A percentile compares a stretch with the other conserved stretches of the same genome.
Evolutionary conservation across 1,140 invertebrate genomes (phyloP).

Genomic region (Colletes gigas): DNA sequence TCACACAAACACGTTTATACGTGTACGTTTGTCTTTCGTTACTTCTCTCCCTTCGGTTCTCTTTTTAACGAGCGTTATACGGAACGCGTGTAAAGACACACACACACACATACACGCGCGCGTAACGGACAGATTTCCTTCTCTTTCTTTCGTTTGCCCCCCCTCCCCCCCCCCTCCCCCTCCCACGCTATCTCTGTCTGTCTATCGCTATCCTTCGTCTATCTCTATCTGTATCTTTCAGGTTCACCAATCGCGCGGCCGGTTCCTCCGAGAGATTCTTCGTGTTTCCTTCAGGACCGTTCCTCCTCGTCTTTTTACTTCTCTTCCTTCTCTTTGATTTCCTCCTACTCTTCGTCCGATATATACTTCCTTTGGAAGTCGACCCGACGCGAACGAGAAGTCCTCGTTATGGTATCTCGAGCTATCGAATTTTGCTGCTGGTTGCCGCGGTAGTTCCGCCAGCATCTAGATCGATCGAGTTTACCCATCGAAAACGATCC

Average conservation of each 20-base stretch:
- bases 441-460: constrained; percentile 27
- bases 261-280: constrained; percentile 40
- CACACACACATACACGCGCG: constrained; percentile 32
- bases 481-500: neutral
- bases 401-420: constrained; percentile 54
- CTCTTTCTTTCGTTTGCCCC: neutral
- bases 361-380: constrained; percentile 41
- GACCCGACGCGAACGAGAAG: constrained; percentile 45
- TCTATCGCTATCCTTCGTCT: constrained; percentile 33
- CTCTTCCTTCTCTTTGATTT: constrained; percentile 30
- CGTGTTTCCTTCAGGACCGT: constrained; percentile 46
- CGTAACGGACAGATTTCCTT: constrained; percentile 15
- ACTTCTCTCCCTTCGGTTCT: constrained; percentile 2
- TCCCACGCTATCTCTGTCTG: neutral
- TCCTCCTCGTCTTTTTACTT: constrained; percentile 27
- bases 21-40: constrained; percentile 21
- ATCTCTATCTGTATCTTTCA: constrained; percentile 38
- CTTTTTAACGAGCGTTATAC: constrained; percentile 22
- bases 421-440: constrained; percentile 43
- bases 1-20: constrained; percentile 33
- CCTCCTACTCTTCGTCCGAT: constrained; percentile 25
- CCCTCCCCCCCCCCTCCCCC: neutral
- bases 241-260: constrained; percentile 38
- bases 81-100: constrained; percentile 20
- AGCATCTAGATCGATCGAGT: neutral